Base-by-base conservation (phyloP, 2,797 vertebrate genomes). In the Lateolabrax maculatus region DNA sequence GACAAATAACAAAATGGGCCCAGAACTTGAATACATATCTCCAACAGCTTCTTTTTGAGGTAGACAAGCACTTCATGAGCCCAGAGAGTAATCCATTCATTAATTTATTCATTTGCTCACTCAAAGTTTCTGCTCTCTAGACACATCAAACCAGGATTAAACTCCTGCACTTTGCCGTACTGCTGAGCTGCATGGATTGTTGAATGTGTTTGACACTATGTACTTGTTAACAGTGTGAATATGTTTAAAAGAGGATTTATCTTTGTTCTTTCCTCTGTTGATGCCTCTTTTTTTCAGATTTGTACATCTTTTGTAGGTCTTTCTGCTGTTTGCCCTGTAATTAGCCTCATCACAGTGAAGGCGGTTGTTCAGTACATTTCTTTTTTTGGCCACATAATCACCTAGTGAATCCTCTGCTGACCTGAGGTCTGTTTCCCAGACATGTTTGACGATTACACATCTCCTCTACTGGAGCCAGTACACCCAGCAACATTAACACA, bases 371-470 rank as follows among this genome's bases (percentile, higher is more conserved):
- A 44, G 7, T 77, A 25, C 66, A 87, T 86, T 69, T 64, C 31
- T 73, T 79, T 71, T 67, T 80, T 71, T 25, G 62, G 58, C 31
- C 19, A n/a, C 44, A 56, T 80, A 71, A 82, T 83, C 55, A 37
- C n/a, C 39, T 11, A 34, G 36, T n/a, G 71, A 72, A 62, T 60
- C 74, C 84, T 86, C 62, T 37, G 31, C 69, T 82, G 84, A 85
- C 87, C 85, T 1, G 16, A 37, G 58, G 51, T 58, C 71, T 63
- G 75, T 71, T 52, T 52, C 39, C 12, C 57, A 6, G 55, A 64
- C 64, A 8, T 77, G 68, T 85, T 66, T 73, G 63, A 37, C 12
- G 31, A 62, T 71, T 63, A 21, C 9, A 52, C 51, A 37, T 66
- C 60, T 66, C 68, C 16, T 51, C 52, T 57, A 19, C n/a, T 53